phyloP scores from a whole-genome alignment of 1,140 invertebrate species.

The Asbolus verrucosus region DNA sequence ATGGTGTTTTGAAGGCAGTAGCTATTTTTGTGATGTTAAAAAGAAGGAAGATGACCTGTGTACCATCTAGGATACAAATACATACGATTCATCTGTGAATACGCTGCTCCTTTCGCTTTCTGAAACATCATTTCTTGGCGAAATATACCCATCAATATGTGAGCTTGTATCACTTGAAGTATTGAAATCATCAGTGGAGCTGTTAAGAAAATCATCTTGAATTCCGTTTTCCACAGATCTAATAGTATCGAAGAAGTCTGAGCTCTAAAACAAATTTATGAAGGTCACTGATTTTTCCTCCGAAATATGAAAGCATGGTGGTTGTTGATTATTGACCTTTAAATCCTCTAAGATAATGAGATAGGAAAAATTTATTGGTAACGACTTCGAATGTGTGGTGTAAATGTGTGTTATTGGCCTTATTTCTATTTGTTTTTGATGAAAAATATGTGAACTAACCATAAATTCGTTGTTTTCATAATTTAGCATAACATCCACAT shows the following conservation, averaged over 20 bases:
- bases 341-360: slow-evolving; percentile 13
- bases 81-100: slow-evolving; percentile 44
- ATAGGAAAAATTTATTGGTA: slow-evolving; percentile 29
- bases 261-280: slow-evolving; percentile 56
- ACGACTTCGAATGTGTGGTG: slow-evolving; percentile 28
- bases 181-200: slow-evolving; percentile 56
- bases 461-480: slow-evolving; percentile 60
- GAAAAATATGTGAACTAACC: slow-evolving; percentile 55
- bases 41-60: too few species aligned
- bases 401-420: slow-evolving; percentile 31
- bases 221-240: slow-evolving; percentile 61
- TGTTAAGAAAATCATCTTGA: slow-evolving; percentile 54
- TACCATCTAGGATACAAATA: too few species aligned
- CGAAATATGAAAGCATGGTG: slow-evolving; percentile 46
- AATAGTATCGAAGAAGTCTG: slow-evolving; percentile 64
- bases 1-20: too few species aligned
- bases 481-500: slow-evolving; percentile 59
- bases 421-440: not conserved
- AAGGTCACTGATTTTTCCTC: slow-evolving; percentile 38
- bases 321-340: slow-evolving; percentile 34
- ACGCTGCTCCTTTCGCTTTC: slow-evolving; percentile 60
- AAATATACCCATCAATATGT: slow-evolving; percentile 57
- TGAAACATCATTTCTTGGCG: slow-evolving; percentile 56
- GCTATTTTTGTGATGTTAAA: too few species aligned
- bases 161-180: slow-evolving; percentile 58